Conservation (phyloP, 2,113 vertebrate genomes). For the Mola mola region DNA sequence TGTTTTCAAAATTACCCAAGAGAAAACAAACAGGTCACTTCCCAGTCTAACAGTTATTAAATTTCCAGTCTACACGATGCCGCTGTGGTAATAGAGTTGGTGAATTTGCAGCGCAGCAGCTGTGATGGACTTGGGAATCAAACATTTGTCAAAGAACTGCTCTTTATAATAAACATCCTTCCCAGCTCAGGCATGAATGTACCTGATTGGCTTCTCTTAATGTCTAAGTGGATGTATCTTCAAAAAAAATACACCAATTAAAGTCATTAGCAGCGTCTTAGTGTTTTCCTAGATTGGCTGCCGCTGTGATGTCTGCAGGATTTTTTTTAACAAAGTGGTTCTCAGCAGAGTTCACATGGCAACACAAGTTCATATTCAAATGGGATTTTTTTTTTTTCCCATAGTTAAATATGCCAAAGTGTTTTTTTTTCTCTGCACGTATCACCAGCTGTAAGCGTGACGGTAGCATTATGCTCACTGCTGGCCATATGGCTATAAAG, state of each 20-base stretch:
- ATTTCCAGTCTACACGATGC: too few species aligned
- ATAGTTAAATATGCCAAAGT: slow-evolving; percentile 21
- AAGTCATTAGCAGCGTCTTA: slow-evolving; percentile 8
- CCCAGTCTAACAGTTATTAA: too few species aligned
- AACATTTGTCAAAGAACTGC: slow-evolving; percentile 6
- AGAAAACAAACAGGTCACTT: too few species aligned
- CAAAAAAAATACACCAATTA: slow-evolving; percentile 5
- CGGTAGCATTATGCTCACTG: slow-evolving; percentile 15
- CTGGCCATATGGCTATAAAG: slow-evolving; percentile 32
- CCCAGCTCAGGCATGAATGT: not conserved
- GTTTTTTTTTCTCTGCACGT: slow-evolving; percentile 17
- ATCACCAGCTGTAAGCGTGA: slow-evolving; percentile 25
- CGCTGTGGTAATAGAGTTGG: too few species aligned
- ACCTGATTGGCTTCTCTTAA: slow-evolving; percentile 25
- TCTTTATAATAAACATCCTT: not conserved
- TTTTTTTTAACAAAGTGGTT: not conserved
- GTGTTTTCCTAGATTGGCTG: not conserved
- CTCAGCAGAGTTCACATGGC: slow-evolving; percentile 26
- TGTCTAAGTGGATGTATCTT: slow-evolving; percentile 4
- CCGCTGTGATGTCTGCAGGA: slow-evolving; percentile 11
- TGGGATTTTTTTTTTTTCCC: slow-evolving; percentile 21
- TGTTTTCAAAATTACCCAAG: too few species aligned
- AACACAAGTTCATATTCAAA: slow-evolving; percentile 25
- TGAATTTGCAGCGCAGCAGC: too few species aligned
- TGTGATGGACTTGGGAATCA: not conserved